phyloP scores from a whole-genome alignment of 2,888 invertebrate genomes.

The Drosophila subsilvestris region DNA sequence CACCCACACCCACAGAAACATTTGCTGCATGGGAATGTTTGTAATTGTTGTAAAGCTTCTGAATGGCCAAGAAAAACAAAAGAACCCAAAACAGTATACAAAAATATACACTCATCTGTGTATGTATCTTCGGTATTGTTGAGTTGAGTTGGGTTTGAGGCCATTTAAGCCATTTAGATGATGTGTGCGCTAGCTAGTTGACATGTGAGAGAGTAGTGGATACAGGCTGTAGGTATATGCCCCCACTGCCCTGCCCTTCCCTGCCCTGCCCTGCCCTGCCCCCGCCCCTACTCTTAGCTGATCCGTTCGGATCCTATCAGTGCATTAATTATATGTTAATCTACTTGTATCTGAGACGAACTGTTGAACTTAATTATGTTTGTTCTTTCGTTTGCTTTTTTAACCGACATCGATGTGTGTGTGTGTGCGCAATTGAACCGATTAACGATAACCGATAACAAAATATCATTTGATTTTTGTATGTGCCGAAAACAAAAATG shows the following conservation, averaged over 20 bases:
- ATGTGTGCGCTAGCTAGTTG: slow-evolving; percentile 34
- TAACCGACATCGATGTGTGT: slow-evolving; percentile 19
- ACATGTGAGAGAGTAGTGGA: slow-evolving; percentile 34
- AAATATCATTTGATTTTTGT: slow-evolving; percentile 32
- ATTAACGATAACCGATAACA: slow-evolving; percentile 38
- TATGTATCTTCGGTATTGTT: slow-evolving; percentile 21
- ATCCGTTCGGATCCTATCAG: slow-evolving; percentile 1
- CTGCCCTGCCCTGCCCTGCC: background rate
- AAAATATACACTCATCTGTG: background rate
- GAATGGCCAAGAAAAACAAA: slow-evolving; percentile 48
- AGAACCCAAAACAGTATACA: slow-evolving; percentile 14
- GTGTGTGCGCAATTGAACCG: slow-evolving; percentile 41
- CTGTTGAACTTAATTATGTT: slow-evolving; percentile 41
- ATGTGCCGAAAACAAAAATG: slow-evolving; percentile 28
- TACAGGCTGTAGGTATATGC: slow-evolving; percentile 18
- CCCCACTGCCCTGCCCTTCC: slow-evolving; percentile 1
- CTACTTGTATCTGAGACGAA: slow-evolving; percentile 15
- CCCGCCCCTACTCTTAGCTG: background rate
- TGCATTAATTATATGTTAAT: background rate
- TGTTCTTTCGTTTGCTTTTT: slow-evolving; percentile 51
- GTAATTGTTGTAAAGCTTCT: slow-evolving; percentile 69
- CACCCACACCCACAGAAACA: slow-evolving; percentile 3
- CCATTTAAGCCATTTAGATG: background rate
- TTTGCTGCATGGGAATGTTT: slow-evolving; percentile 70
- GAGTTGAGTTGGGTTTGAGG: slow-evolving; percentile 27